Evolutionary conservation across 2,113 vertebrate genomes (phyloP).

Genomic region (Ptychochromis oligacanthus): DNA sequence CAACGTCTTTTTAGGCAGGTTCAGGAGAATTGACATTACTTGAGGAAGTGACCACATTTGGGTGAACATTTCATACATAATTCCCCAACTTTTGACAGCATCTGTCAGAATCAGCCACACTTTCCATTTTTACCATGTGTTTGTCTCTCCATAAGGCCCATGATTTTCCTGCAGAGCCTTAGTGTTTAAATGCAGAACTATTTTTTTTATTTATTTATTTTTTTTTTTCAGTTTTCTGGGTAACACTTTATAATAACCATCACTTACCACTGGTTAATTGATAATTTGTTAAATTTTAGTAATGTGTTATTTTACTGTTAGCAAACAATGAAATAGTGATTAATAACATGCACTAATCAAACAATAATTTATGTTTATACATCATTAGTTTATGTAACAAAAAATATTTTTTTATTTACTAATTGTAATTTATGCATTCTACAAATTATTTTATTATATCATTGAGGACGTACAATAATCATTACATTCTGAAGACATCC

Average conservation of each 20-base stretch:
- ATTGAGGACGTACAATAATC: not conserved
- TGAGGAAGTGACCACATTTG: slow-evolving; percentile 27
- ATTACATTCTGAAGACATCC: not conserved
- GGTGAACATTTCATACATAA: slow-evolving; percentile 43
- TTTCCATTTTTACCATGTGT: slow-evolving; percentile 2
- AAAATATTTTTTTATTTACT: not conserved
- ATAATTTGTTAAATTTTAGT: not conserved
- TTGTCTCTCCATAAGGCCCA: not conserved
- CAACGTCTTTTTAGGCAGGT: slow-evolving; percentile 27
- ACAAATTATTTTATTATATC: not conserved
- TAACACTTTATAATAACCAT: not conserved
- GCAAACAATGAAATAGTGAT: no score
- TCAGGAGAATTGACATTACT: slow-evolving; percentile 23
- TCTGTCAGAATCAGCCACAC: slow-evolving; percentile 14
- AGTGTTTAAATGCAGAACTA: not conserved
- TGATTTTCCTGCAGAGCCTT: not conserved
- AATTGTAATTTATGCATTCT: not conserved
- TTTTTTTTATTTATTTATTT: no score
- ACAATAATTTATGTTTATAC: no score
- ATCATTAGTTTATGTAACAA: no score
- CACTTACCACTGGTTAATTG: not conserved
- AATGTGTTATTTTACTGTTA: not conserved
- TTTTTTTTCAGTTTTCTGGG: not conserved
- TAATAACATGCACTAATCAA: no score
- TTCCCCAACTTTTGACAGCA: slow-evolving; percentile 50